These are phyloP conservation scores for Peribatodes rhomboidaria DNA, from an alignment of 2,888 invertebrate genomes.

Conservation along the genomic window DNA sequence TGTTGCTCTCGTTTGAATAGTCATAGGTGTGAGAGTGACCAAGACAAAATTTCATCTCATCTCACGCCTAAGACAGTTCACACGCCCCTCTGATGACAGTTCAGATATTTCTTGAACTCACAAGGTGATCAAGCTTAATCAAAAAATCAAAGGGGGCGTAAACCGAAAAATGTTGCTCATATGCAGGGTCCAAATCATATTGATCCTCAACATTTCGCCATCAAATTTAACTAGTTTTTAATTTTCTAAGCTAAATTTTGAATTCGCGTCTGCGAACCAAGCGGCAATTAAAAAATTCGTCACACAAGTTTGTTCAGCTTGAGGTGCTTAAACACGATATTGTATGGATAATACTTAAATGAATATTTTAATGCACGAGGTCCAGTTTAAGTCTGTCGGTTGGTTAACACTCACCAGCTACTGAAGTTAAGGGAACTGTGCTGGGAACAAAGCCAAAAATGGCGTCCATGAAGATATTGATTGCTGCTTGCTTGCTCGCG, in stretches of 20 bases:
- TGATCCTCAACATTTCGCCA: too few species aligned
- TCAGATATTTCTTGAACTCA: too few species aligned
- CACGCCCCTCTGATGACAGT: too few species aligned
- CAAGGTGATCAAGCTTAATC: too few species aligned
- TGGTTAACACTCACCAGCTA: conserved; percentile 14
- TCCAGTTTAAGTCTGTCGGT: conserved; percentile 62
- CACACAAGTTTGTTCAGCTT: conserved; percentile 73
- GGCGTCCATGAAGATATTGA: conserved; percentile 57
- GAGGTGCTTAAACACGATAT: conserved; percentile 59
- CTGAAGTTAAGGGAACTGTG: conserved; percentile 9
- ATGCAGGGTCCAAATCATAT: too few species aligned
- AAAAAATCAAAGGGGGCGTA: too few species aligned
- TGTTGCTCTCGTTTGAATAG: too few species aligned
- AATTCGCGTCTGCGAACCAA: conserved; percentile 49
- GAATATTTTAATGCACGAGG: conserved; percentile 53
- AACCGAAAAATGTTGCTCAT: too few species aligned
- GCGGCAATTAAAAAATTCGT: conserved; percentile 55
- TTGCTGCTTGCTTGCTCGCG: conserved; percentile 55
- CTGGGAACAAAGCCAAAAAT: conserved; percentile 49
- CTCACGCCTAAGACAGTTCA: too few species aligned
- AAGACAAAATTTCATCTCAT: too few species aligned
- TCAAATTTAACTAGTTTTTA: background rate
- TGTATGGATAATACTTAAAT: conserved; percentile 68
- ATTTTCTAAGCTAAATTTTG: conserved; percentile 10
- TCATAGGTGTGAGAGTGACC: too few species aligned